Percentiles rank a stretch among this genome's conserved stretches.
Conservation (phyloP, 2,797 vertebrate species). For the Darevskia nairensis region DNA sequence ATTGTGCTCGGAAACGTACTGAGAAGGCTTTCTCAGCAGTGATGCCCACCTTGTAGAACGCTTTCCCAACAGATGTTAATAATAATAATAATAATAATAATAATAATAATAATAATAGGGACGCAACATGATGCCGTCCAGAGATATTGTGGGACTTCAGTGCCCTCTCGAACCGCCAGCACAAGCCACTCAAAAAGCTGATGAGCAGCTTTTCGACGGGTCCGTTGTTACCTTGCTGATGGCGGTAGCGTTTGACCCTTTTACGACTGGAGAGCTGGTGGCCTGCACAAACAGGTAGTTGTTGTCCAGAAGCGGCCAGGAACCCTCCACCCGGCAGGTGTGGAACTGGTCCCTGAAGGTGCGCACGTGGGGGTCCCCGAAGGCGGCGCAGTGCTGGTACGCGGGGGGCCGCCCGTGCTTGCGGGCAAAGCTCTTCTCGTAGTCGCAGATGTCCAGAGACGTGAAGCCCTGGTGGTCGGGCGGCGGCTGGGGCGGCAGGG, state of each 20-base stretch:
- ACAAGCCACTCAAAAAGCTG: accelerated
- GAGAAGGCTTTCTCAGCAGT: no score
- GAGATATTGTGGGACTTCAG: no score
- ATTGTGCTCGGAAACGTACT: no score
- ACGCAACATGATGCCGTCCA: no score
- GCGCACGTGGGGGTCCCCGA: slow-evolving; percentile 91
- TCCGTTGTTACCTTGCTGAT: slow-evolving; percentile 85
- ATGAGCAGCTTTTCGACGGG: accelerated
- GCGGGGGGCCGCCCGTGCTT: slow-evolving; percentile 78
- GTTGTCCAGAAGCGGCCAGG: slow-evolving; percentile 94
- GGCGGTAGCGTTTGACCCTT: slow-evolving; percentile 75
- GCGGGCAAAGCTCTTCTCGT: slow-evolving; percentile 80
- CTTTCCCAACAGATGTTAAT: no score
- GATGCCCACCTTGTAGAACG: no score
- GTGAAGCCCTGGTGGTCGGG: slow-evolving; percentile 51
- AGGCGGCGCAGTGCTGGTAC: slow-evolving; percentile 89
- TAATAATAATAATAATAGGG: no score
- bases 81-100: no score
- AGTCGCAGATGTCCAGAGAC: slow-evolving; percentile 81
- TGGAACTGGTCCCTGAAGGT: slow-evolving; percentile 90
- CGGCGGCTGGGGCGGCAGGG: slow-evolving; percentile 71
- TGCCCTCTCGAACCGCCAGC: neutral
- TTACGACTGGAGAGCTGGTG: slow-evolving; percentile 81
- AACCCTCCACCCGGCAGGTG: slow-evolving; percentile 87
- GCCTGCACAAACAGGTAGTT: slow-evolving; percentile 91